Conservation (phyloP, 2,888 invertebrate species). For the Alloplasta piceator region DNA sequence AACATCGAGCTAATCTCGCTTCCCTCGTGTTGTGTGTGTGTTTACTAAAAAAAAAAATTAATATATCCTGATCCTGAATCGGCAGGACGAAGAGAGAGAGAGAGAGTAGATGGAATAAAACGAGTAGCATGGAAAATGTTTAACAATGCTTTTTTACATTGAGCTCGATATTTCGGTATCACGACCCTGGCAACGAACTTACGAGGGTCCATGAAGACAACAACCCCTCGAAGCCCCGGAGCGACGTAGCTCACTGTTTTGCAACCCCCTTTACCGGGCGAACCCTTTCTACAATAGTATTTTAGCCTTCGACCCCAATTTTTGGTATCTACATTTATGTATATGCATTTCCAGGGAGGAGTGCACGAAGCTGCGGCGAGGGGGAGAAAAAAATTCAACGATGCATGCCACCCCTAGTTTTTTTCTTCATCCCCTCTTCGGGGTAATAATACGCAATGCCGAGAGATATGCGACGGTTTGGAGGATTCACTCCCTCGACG, state of each 20-base stretch:
- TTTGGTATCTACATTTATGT: constrained; percentile 23
- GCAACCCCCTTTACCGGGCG: constrained; percentile 26
- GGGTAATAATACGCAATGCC: constrained; percentile 56
- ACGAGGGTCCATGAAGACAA: constrained; percentile 28
- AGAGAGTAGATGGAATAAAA: constrained; percentile 2
- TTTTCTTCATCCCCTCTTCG: constrained; percentile 42
- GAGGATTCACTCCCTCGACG: constrained; percentile 61
- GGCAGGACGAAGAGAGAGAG: not conserved
- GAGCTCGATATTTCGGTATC: constrained; percentile 27
- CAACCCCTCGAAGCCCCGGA: constrained; percentile 44
- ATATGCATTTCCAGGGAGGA: constrained; percentile 37
- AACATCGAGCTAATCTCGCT: constrained; percentile 3
- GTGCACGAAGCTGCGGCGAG: constrained; percentile 40
- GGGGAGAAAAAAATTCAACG: constrained; percentile 60
- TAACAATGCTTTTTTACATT: constrained; percentile 28
- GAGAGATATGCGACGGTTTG: constrained; percentile 42
- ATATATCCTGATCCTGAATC: constrained; percentile 6
- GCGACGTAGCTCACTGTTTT: constrained; percentile 15
- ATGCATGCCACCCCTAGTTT: constrained; percentile 68
- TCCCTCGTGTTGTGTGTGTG: not conserved
- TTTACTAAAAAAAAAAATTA: not conserved
- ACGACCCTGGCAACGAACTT: constrained; percentile 25
- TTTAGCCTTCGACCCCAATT: constrained; percentile 60
- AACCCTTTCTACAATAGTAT: constrained; percentile 67
- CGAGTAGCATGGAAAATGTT: constrained; percentile 30